Evolutionary conservation across 2,797 vertebrate species (phyloP).

Genomic region (Uromys caudimaculatus): DNA sequence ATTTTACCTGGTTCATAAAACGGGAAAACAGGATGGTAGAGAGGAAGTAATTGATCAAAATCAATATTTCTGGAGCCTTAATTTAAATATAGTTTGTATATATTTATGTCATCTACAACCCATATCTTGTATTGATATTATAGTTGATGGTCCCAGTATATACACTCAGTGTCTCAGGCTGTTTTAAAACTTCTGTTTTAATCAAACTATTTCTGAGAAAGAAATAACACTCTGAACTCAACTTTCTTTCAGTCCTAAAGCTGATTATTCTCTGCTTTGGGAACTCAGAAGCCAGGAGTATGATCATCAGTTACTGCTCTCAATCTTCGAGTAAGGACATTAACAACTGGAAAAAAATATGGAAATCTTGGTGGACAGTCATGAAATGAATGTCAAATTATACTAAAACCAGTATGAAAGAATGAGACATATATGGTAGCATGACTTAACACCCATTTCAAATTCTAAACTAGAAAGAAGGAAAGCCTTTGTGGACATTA

Average conservation of each 20-base stretch:
- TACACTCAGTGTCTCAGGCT: not conserved
- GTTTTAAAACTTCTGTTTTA: no score
- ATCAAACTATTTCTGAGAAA: not conserved
- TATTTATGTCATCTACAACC: not conserved
- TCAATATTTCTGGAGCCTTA: not conserved
- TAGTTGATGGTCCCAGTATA: not conserved
- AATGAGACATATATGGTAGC: not conserved
- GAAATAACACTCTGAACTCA: not conserved
- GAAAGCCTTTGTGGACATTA: no score
- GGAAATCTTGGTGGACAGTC: not conserved
- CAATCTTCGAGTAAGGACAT: accelerated
- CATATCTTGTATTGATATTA: not conserved
- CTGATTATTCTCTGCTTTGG: not conserved
- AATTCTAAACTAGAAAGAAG: no score
- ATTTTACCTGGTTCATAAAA: not conserved
- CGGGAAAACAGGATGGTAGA: not conserved
- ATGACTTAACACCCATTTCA: not conserved
- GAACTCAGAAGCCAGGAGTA: not conserved
- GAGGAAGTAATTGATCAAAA: not conserved
- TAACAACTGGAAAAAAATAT: not conserved
- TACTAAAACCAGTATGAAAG: no score
- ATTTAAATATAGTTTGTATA: not conserved
- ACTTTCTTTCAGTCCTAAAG: not conserved
- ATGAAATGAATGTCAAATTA: not conserved
- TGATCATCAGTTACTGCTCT: not conserved